Evolutionary conservation across 2,113 vertebrate species (phyloP).

Genomic region (Bagarius yarrelli): DNA sequence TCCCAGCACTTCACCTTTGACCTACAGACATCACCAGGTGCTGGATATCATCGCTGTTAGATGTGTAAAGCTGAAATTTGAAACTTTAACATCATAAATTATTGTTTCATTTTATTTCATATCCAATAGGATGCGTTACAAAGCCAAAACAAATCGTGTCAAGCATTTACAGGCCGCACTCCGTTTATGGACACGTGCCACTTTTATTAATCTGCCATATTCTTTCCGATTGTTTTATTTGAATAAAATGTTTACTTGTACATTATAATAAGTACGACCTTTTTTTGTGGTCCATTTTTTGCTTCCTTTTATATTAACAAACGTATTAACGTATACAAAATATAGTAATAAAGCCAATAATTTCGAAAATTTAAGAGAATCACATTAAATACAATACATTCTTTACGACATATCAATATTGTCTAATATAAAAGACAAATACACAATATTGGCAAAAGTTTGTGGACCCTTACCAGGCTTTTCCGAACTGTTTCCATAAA

Average conservation of each 20-base stretch:
- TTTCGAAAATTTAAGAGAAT: too few species aligned
- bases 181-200: not conserved
- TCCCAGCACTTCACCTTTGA: not conserved
- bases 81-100: not conserved
- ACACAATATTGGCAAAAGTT: too few species aligned
- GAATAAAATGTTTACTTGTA: constrained; percentile 18
- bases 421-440: not conserved
- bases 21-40: not conserved
- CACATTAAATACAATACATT: not conserved
- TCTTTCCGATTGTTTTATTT: constrained; percentile 15
- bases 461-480: too few species aligned
- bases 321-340: too few species aligned
- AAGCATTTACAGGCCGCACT: constrained; percentile 20
- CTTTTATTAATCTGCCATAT: constrained; percentile 16
- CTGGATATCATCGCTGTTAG: not conserved
- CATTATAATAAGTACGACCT: not conserved
- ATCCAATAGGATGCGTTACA: not conserved
- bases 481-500: too few species aligned
- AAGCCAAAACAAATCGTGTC: not conserved
- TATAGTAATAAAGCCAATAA: too few species aligned
- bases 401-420: not conserved
- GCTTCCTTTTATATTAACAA: not conserved
- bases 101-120: not conserved
- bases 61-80: not conserved
- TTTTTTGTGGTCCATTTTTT: not conserved